Conservation (phyloP, 2,113 vertebrate species). For the Axis porcinus region DNA sequence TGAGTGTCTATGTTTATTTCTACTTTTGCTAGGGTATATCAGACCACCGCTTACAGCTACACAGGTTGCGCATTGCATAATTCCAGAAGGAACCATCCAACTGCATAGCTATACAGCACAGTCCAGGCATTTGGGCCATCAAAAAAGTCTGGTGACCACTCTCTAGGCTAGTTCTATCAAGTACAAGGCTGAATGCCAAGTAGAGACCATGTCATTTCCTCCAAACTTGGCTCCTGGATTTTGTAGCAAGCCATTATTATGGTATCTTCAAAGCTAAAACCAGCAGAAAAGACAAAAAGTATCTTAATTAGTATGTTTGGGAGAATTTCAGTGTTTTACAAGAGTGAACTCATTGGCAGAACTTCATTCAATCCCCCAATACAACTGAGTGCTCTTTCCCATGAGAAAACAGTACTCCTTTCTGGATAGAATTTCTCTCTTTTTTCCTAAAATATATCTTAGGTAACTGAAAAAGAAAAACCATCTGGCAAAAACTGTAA, state of each 20-base stretch:
- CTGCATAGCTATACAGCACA: rapidly evolving
- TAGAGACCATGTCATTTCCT: neutral
- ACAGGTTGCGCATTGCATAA: neutral
- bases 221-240: neutral
- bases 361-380: slow-evolving; percentile 49
- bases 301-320: slow-evolving; percentile 63
- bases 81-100: neutral
- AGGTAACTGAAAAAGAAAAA: slow-evolving; percentile 37
- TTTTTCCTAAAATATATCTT: slow-evolving; percentile 17
- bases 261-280: slow-evolving; percentile 53
- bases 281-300: slow-evolving; percentile 42
- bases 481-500: slow-evolving; percentile 23
- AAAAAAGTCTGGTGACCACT: neutral
- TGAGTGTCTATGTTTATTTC: neutral
- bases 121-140: neutral
- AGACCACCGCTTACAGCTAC: neutral
- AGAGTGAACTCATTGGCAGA: slow-evolving; percentile 41
- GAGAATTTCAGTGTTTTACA: slow-evolving; percentile 53
- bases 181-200: neutral
- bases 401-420: slow-evolving; percentile 37
- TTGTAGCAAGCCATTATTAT: neutral
- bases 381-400: slow-evolving; percentile 53
- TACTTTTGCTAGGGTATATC: neutral
- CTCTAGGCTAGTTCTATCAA: neutral
- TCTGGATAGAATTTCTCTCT: neutral